A percentile compares a stretch with the other conserved stretches of the same genome.
These are phyloP conservation scores for Lophius piscatorius DNA, from an alignment of 2,113 vertebrate species.

Conservation along the genomic window DNA sequence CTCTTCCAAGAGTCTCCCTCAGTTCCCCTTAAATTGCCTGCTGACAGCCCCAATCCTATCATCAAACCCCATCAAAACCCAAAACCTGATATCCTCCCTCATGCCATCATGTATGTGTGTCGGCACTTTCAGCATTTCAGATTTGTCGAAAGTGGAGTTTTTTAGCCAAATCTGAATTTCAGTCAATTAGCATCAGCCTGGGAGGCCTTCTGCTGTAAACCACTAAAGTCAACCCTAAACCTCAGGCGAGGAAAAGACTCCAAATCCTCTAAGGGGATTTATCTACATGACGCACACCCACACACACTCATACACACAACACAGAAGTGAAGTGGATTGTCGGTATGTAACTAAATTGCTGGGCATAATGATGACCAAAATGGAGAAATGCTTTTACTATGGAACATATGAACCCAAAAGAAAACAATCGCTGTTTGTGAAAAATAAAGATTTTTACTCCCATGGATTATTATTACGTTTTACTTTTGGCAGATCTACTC, in stretches of 20 bases:
- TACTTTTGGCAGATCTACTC: background rate
- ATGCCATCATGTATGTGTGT: slow-evolving; percentile 13
- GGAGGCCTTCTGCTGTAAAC: slow-evolving; percentile 45
- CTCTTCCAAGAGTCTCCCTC: no score
- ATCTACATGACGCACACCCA: no score
- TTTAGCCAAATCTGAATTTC: no score
- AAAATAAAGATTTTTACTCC: background rate
- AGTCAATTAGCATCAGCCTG: slow-evolving; percentile 43
- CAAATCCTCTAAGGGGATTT: slow-evolving; percentile 25
- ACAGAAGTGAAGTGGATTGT: no score
- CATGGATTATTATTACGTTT: background rate
- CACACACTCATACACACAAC: slow-evolving; percentile 11
- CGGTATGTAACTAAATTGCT: slow-evolving; percentile 19
- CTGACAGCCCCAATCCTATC: no score
- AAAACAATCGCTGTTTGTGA: background rate
- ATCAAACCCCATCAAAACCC: background rate
- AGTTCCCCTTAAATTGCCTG: no score
- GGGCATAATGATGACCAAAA: slow-evolving; percentile 41
- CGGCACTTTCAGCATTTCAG: slow-evolving; percentile 18
- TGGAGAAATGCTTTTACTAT: slow-evolving; percentile 7
- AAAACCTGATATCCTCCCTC: background rate
- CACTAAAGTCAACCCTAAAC: slow-evolving; percentile 35
- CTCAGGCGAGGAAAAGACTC: slow-evolving; percentile 13
- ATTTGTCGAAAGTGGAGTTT: no score
- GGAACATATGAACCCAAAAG: slow-evolving; percentile 10